Conservation (phyloP, 2,888 invertebrate species). For the Euphydryas editha region DNA sequence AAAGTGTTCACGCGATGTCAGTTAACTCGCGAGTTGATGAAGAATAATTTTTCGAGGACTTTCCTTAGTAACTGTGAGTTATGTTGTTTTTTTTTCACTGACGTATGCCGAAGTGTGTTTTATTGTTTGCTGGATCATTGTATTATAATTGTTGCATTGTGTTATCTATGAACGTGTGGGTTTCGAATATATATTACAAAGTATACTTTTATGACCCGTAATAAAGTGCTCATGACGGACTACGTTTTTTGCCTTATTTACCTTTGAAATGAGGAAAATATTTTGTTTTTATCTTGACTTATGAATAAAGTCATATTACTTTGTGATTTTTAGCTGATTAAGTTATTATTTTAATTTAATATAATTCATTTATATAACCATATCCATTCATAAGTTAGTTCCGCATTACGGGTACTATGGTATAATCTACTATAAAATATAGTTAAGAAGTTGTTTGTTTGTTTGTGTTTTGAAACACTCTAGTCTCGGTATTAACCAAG, state of each 20-base stretch:
- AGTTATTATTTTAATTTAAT: neutral
- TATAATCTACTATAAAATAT: too few relatives aligned
- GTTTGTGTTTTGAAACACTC: too few relatives aligned
- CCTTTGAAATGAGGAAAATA: conserved; percentile 21
- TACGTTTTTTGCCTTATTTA: conserved; percentile 22
- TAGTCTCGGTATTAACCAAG: too few relatives aligned
- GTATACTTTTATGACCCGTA: conserved; percentile 21
- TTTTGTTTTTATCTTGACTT: neutral
- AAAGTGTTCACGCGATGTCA: conserved; percentile 88
- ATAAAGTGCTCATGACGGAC: conserved; percentile 12
- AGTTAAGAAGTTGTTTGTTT: too few relatives aligned
- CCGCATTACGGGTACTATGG: too few relatives aligned
- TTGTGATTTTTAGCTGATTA: neutral
- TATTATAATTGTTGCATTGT: conserved; percentile 36
- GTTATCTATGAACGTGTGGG: conserved; percentile 25
- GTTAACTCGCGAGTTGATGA: conserved; percentile 86
- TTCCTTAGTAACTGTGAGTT: conserved; percentile 89
- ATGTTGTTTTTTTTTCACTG: conserved; percentile 28
- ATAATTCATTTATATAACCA: too few relatives aligned
- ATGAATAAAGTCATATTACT: neutral
- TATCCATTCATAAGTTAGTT: too few relatives aligned
- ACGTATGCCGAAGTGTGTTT: conserved; percentile 15
- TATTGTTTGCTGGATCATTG: conserved; percentile 29
- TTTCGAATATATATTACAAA: conserved; percentile 23
- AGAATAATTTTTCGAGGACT: conserved; percentile 85